Base-by-base conservation (phyloP, 2,888 invertebrate species). In the Sceliomorpha sp. region DNA sequence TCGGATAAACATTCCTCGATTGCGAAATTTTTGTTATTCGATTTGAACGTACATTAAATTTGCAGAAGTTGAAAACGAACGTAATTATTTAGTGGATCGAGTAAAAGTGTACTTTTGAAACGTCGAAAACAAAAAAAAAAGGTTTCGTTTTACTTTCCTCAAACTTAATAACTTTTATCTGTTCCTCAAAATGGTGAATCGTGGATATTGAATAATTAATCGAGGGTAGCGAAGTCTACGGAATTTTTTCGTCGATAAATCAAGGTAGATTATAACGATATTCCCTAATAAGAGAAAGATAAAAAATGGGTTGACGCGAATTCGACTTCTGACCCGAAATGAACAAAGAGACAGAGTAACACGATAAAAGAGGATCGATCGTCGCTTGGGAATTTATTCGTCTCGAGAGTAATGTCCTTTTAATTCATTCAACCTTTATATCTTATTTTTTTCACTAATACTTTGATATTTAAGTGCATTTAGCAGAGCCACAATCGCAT, bases 181-280 rank as follows among this genome's bases (percentile, higher is more conserved):
- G 44, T 59, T 59, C 63, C 55, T 59, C 40, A 37, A 59, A 59
- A 59, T 55, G 34, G 59, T 48, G 13, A 59, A 59, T 59, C 59
- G 20, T 5, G 55, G 63, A 70, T 63, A 70, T 70, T 70, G 59
- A 69, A 69, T 69, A 63, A 69, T 69, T 58, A 69, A 69, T 63
- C 32, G 48, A 58, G 31, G 63, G 48, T 63, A 58, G 55, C 63
- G 63, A 59, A 63, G 63, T 44, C 48, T 42, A 29, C 44, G 37
- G 58, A 63, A 69, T 58, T 63, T 51, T n/a, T 58, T 36, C 51
- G 51, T 62, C 68, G 62, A 69, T 69, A 58, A 69, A 69, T 69
- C 62, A 63, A 51, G 68, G 53, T 58, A 48, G 58, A 59, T 63
- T 63, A 63, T 58, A 63, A 63, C 58, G 51, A 69, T 63, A 63